Evolutionary conservation across 2,113 vertebrate genomes (phyloP).

Genomic region (Corydoras sp.): DNA sequence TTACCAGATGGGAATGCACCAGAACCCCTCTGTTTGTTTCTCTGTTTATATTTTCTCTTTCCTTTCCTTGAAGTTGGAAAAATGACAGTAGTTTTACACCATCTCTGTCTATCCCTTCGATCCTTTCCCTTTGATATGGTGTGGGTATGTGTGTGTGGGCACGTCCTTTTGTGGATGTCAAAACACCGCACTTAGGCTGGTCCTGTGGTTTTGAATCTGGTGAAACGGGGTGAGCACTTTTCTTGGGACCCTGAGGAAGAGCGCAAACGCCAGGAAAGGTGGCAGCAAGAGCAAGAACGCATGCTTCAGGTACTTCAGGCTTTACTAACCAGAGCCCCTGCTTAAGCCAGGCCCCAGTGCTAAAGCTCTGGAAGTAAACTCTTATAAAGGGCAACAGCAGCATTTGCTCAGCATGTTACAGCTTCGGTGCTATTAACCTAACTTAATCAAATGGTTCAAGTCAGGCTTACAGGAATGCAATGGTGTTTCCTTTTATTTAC

Average conservation of each 20-base stretch:
- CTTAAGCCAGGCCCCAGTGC: conserved; percentile 9
- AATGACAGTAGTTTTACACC: conserved; percentile 63
- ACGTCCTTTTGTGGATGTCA: conserved; percentile 34
- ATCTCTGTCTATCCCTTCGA: conserved; percentile 59
- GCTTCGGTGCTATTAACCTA: neutral
- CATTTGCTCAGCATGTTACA: conserved; percentile 22
- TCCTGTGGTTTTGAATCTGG: conserved; percentile 60
- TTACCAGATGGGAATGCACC: conserved; percentile 28
- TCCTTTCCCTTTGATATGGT: conserved; percentile 46
- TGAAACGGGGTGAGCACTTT: conserved; percentile 79
- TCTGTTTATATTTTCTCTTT: conserved; percentile 21
- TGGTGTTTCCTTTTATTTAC: neutral
- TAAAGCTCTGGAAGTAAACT: conserved; percentile 1
- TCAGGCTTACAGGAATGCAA: neutral
- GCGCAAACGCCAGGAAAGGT: conserved; percentile 86
- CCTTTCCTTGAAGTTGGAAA: conserved; percentile 30
- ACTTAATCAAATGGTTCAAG: neutral
- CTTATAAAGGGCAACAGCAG: conserved; percentile 18
- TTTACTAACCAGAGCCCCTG: conserved; percentile 40
- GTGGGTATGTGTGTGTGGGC: conserved; percentile 27
- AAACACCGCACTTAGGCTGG: conserved; percentile 57
- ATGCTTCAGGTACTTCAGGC: conserved; percentile 82
- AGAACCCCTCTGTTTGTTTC: neutral
- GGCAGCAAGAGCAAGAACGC: conserved; percentile 94
- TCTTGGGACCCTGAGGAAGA: conserved; percentile 97